Evolutionary conservation across 1,140 invertebrate species (phyloP).

Genomic region (Lethocerus indicus): DNA sequence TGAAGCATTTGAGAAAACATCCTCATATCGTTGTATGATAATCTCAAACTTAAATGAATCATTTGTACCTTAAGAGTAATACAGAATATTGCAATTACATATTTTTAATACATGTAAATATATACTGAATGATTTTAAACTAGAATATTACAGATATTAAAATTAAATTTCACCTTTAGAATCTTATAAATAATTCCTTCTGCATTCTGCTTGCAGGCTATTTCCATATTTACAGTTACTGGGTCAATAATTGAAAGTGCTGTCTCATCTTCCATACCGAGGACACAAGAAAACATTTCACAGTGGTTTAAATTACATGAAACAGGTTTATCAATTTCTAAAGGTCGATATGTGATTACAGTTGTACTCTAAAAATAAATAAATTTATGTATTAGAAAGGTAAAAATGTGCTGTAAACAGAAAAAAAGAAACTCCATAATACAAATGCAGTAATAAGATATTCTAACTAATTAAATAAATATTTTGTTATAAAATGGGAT

Average conservation of each 20-base stretch:
- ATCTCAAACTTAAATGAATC: conserved; percentile 60
- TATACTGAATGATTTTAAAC: neutral
- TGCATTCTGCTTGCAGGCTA: conserved; percentile 25
- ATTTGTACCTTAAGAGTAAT: conserved; percentile 31
- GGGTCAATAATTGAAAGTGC: conserved; percentile 93
- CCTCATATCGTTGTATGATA: conserved; percentile 87
- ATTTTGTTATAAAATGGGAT: neutral
- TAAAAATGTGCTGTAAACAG: neutral
- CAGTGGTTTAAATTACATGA: conserved; percentile 78
- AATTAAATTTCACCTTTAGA: conserved; percentile 6
- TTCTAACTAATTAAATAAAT: neutral
- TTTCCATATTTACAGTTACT: conserved; percentile 58
- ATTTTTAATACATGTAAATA: neutral
- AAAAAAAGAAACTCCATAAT: neutral
- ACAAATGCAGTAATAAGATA: neutral
- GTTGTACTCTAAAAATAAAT: conserved; percentile 52
- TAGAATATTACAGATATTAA: neutral
- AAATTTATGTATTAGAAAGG: neutral
- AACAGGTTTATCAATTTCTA: conserved; percentile 51
- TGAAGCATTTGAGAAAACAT: conserved; percentile 81
- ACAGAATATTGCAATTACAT: conserved; percentile 8
- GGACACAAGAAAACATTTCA: conserved; percentile 85
- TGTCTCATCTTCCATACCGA: conserved; percentile 84
- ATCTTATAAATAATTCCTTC: conserved; percentile 18
- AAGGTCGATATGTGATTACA: conserved; percentile 61